Evolutionary conservation across 2,888 invertebrate genomes (phyloP).

Genomic region (Scaptomyza parva): DNA sequence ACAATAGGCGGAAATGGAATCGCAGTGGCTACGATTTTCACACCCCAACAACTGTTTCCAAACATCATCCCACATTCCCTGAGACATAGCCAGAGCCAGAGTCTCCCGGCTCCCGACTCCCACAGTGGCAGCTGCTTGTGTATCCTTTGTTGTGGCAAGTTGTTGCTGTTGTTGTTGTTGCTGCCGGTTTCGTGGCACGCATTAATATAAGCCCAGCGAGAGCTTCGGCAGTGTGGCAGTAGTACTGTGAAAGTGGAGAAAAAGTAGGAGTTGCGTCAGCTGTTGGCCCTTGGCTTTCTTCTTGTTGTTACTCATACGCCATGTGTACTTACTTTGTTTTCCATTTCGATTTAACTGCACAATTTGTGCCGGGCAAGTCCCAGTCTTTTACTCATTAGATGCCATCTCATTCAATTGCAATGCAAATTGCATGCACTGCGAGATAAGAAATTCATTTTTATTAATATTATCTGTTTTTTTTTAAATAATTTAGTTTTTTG

Average conservation of each 20-base stretch:
- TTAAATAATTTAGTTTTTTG: no score
- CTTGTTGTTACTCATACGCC: slow-evolving; percentile 60
- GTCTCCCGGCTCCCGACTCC: no score
- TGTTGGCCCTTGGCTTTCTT: slow-evolving; percentile 29
- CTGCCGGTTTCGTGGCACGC: slow-evolving; percentile 30
- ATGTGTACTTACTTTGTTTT: slow-evolving; percentile 31
- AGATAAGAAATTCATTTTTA: no score
- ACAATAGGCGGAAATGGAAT: slow-evolving; percentile 70
- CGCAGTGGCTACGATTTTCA: slow-evolving; percentile 61
- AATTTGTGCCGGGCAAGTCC: slow-evolving; percentile 38
- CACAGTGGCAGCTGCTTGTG: slow-evolving; percentile 50
- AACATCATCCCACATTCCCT: slow-evolving; percentile 14
- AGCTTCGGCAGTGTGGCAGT: not conserved
- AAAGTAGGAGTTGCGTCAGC: slow-evolving; percentile 25
- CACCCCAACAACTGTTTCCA: slow-evolving; percentile 15
- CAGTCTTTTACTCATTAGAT: slow-evolving; percentile 58
- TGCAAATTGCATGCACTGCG: slow-evolving; percentile 37
- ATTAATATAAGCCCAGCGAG: slow-evolving; percentile 37
- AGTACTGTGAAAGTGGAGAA: not conserved
- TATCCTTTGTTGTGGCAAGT: slow-evolving; percentile 45
- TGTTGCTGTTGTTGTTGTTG: slow-evolving; percentile 34
- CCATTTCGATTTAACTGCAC: slow-evolving; percentile 43
- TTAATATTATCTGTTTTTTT: no score
- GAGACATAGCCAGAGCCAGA: slow-evolving; percentile 18
- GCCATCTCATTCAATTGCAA: slow-evolving; percentile 39